Conservation (phyloP, 2,888 invertebrate species). For the Cephus nigrinus region DNA sequence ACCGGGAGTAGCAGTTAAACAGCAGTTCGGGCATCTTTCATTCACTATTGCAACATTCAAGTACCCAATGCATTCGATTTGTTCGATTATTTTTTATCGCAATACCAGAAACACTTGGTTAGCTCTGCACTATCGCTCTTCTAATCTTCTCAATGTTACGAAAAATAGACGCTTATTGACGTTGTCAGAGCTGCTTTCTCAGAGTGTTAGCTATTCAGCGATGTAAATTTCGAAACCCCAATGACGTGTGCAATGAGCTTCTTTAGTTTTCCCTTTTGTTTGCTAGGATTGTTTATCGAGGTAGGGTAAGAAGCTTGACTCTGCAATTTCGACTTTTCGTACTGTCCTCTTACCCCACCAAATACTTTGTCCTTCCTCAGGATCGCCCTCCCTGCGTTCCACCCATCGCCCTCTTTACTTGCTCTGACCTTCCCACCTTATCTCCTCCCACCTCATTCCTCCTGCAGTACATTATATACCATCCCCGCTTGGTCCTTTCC, state of each 20-base stretch:
- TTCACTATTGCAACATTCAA: neutral
- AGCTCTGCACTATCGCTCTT: neutral
- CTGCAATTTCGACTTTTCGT: conserved; percentile 17
- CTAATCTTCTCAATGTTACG: neutral
- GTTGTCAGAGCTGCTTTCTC: neutral
- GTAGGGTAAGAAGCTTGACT: conserved; percentile 18
- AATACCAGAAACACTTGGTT: too few relatives aligned
- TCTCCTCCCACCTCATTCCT: conserved; percentile 14
- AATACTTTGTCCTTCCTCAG: neutral
- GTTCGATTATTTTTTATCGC: neutral
- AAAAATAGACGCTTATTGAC: neutral
- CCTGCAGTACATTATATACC: neutral
- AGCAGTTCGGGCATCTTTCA: neutral
- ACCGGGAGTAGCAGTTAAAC: neutral
- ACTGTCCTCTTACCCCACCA: neutral
- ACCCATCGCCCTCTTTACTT: neutral
- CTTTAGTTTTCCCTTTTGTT: conserved; percentile 24
- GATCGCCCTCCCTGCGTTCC: neutral
- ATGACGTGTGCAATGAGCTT: neutral
- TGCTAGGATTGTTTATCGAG: conserved; percentile 32
- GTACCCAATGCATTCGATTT: neutral
- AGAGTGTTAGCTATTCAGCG: neutral
- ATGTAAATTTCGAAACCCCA: neutral
- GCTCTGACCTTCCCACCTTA: conserved; percentile 1
- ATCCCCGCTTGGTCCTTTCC: conserved; percentile 1